These are phyloP conservation scores for Nebria brevicollis DNA, from an alignment of 2,888 invertebrate genomes.

Conservation along the genomic window DNA sequence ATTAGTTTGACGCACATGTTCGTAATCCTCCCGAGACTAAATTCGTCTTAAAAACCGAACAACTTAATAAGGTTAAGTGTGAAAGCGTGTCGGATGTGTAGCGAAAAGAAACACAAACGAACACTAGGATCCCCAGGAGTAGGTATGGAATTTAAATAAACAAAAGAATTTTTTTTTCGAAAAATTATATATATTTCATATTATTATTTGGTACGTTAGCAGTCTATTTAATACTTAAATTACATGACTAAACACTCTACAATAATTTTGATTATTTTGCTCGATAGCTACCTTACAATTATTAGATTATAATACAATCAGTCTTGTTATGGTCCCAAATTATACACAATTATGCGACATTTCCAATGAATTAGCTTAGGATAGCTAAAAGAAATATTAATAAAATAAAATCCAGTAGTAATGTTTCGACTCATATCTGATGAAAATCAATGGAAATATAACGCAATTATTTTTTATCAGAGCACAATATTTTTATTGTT, in stretches of 20 bases:
- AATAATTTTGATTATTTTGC: constrained; percentile 49
- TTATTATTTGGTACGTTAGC: constrained; percentile 49
- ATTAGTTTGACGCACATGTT: constrained; percentile 33
- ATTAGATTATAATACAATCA: constrained; percentile 13
- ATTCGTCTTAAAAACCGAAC: constrained; percentile 40
- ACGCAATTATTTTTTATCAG: not conserved
- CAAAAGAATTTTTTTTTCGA: constrained; percentile 24
- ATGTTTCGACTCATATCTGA: not conserved
- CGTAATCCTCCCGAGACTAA: constrained; percentile 13
- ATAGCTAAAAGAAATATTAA: too few species aligned
- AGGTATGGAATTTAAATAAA: constrained; percentile 23
- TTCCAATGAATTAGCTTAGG: not conserved
- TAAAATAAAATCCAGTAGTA: too few species aligned
- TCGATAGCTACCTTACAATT: constrained; percentile 46
- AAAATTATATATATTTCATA: constrained; percentile 51
- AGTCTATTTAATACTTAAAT: constrained; percentile 24
- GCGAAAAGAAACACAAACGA: constrained; percentile 35
- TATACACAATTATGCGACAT: not conserved
- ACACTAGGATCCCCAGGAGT: not conserved
- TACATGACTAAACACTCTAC: constrained; percentile 46
- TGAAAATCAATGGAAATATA: not conserved
- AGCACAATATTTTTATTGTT: not conserved
- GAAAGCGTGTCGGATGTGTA: constrained; percentile 52
- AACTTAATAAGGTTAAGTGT: constrained; percentile 56
- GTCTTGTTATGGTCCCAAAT: constrained; percentile 20